phyloP scores from a whole-genome alignment of 2,113 vertebrate species.

The Lanius collurio region DNA sequence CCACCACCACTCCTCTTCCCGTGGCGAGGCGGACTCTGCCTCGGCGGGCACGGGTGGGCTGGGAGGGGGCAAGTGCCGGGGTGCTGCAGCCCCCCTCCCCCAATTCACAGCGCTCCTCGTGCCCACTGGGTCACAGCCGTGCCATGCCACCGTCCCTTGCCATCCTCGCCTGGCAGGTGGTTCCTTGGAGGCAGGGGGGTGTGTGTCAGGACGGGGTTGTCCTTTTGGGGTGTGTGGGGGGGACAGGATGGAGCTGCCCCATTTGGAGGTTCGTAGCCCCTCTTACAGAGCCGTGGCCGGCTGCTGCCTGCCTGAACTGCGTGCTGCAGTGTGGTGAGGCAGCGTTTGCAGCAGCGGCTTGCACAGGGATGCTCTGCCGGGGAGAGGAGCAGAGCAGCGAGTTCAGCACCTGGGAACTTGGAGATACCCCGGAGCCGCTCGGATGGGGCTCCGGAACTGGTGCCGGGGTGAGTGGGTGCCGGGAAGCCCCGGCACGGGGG shows the following conservation, averaged over 20 bases:
- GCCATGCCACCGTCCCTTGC: neutral
- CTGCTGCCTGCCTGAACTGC: neutral
- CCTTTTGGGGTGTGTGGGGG: neutral
- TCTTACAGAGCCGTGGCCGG: neutral
- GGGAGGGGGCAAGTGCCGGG: neutral
- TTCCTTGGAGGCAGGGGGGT: neutral
- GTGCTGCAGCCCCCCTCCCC: neutral
- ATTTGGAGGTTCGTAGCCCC: neutral
- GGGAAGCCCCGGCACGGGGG: neutral
- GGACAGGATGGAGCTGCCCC: neutral
- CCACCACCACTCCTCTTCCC: neutral
- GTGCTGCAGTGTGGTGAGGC: neutral
- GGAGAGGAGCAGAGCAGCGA: neutral
- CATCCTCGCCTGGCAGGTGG: neutral
- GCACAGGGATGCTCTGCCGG: neutral
- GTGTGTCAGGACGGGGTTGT: neutral
- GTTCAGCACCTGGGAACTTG: neutral
- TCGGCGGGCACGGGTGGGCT: neutral
- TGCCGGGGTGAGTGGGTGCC: neutral
- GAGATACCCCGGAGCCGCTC: neutral
- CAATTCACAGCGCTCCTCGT: neutral
- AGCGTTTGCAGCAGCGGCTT: neutral
- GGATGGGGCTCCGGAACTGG: neutral
- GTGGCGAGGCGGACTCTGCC: neutral
- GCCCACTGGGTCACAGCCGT: neutral